A percentile compares a stretch with the other conserved stretches of the same genome.
Conservation (phyloP, 53 echinoderm and acorn worm genomes). For the Echinarachnius parma region DNA sequence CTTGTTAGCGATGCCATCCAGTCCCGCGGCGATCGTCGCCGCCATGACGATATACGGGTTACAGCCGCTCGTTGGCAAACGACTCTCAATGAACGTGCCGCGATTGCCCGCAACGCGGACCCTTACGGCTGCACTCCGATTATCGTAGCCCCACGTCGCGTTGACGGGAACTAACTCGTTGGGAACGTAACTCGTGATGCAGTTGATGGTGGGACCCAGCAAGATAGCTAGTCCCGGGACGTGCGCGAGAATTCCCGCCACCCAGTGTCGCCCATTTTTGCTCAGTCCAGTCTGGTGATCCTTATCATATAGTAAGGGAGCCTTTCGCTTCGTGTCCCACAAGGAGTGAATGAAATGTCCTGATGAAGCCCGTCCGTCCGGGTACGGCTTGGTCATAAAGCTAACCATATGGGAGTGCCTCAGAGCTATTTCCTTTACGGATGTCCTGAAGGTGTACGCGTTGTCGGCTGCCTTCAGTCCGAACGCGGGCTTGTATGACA, state of each 20-base stretch:
- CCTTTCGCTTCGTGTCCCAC: slow-evolving; percentile 31
- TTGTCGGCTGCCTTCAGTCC: slow-evolving; percentile 45
- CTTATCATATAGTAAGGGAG: slow-evolving; percentile 20
- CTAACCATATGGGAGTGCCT: slow-evolving; percentile 25
- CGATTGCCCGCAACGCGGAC: slow-evolving; percentile 9
- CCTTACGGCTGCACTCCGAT: slow-evolving; percentile 33
- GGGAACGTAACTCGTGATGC: slow-evolving; percentile 18
- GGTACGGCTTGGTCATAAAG: slow-evolving; percentile 50
- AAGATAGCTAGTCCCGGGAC: slow-evolving; percentile 34
- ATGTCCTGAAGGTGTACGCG: slow-evolving; percentile 21
- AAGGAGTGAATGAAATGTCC: slow-evolving; percentile 49
- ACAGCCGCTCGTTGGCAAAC: slow-evolving; percentile 18
- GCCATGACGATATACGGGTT: slow-evolving; percentile 37
- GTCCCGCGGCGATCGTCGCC: slow-evolving; percentile 29
- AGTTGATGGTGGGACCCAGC: slow-evolving; percentile 43
- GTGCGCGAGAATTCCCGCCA: slow-evolving; percentile 38
- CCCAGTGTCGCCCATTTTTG: slow-evolving; percentile 34
- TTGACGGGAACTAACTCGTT: slow-evolving; percentile 25
- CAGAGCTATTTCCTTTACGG: slow-evolving; percentile 44
- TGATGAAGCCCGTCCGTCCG: slow-evolving; percentile 5
- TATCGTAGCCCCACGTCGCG: slow-evolving; percentile 52
- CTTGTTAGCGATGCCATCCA: slow-evolving; percentile 39
- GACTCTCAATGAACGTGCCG: slow-evolving; percentile 26
- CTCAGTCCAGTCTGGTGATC: slow-evolving; percentile 23
- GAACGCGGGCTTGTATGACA: slow-evolving; percentile 38